Base-by-base conservation (phyloP, 2,888 invertebrate genomes). In the Cheilosia grossa region DNA sequence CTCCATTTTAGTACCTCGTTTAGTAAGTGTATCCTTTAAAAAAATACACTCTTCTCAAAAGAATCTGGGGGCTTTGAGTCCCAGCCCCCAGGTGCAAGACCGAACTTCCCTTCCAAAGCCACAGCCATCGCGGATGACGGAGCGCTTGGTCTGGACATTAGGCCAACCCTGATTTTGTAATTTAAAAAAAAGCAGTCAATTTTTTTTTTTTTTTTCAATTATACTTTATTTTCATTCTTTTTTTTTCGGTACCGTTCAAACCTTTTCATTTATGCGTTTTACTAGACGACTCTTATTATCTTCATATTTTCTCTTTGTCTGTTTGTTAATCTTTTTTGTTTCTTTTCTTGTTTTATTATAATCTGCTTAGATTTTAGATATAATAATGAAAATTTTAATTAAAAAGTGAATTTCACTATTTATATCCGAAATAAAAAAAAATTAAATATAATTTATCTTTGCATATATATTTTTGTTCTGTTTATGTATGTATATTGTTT, bases 331-430 rank as follows among this genome's bases (percentile, higher is more conserved):
- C 3, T 33, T 37, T 30, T 42, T 80, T 24, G 17, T 17, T 59
- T n/a, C n/a, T n/a, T 61, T 59, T 24, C 13, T 3, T 3, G 56
- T 27, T 72, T 51, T 78, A 21, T 82, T 78, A 59, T 75, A 80
- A 74, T 83, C 70, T 80, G 74, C 83, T 83, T 83, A 83, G 66
- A 42, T 58, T 80, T 80, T 80, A 83, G 70, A 83, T 83, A 83
- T 83, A 80, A 83, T 85, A 72, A 81, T 85, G 81, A 85, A 85
- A 85, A 72, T 73, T 81, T 80, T 81, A 77, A 85, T 85, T 56
- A 77, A 85, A 85, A 72, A 75, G 75, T 85, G 85, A 85, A 72
- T 85, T 85, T 81, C 80, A 85, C 85, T 81, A 85, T 75, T 85
- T 81, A 67, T 81, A 81, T 67, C 24, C 67, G 67, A 85, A 85